A percentile compares a stretch with the other conserved stretches of the same genome.
Evolutionary conservation across 1,140 invertebrate species (phyloP).

Genomic region (Bombus balteatus): DNA sequence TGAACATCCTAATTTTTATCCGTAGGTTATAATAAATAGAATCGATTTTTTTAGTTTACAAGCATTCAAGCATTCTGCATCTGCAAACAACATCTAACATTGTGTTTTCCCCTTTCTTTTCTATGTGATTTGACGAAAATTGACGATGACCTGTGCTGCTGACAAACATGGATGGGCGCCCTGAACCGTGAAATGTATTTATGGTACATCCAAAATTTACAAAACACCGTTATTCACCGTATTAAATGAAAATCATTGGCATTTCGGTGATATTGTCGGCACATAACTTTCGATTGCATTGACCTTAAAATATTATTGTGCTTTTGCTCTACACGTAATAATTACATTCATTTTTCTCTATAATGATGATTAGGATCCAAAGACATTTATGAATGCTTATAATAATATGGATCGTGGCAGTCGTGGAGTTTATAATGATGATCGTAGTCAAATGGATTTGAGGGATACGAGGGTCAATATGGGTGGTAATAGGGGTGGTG

Average conservation of each 20-base stretch:
- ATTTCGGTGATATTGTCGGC: conserved; percentile 3
- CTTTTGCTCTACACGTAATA: background rate
- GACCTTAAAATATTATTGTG: background rate
- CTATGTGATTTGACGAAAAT: conserved; percentile 84
- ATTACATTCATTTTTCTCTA: conserved; percentile 26
- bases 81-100: conserved; percentile 78
- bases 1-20: background rate
- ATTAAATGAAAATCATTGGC: conserved; percentile 45
- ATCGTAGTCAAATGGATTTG: conserved; percentile 81
- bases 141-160: conserved; percentile 83
- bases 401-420: conserved; percentile 80
- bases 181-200: conserved; percentile 75
- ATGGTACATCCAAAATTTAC: conserved; percentile 68
- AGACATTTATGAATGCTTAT: conserved; percentile 82
- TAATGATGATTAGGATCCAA: conserved; percentile 76
- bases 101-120: conserved; percentile 83
- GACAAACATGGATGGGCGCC: conserved; percentile 82
- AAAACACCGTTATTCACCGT: conserved; percentile 57
- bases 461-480: conserved; percentile 83
- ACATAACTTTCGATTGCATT: conserved; percentile 21
- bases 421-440: conserved; percentile 80
- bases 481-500: conserved; percentile 74
- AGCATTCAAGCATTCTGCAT: conserved; percentile 29
- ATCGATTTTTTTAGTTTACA: background rate
- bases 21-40: background rate